Base-by-base conservation (phyloP, 2,113 vertebrate species). In the Actinemys pallida region DNA sequence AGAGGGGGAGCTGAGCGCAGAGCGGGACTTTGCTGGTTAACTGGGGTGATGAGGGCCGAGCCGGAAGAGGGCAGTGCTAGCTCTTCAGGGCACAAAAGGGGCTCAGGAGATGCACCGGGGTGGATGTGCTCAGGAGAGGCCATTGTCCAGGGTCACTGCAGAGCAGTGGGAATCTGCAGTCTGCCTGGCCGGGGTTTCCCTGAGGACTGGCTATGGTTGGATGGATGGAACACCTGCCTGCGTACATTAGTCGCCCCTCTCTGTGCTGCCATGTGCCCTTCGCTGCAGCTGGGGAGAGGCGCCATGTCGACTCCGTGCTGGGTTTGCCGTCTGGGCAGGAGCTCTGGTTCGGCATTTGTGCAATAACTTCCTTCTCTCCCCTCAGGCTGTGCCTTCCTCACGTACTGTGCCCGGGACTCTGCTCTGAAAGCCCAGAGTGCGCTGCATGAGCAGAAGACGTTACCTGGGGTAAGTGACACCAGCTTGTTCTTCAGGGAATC, bases 381-480 rank as follows among this genome's bases (percentile, higher is more conserved):
- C 94, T 84, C 96, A 99, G 99, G 99, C 98, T 99, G 99, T 98
- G 99, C 99, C 98, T 99, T 99, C 98, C 99, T 99, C 97, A 99
- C 99, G 95, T 99, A 99, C 98, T 99, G 99, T 98, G 99, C 99
- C 98, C 99, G 99, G 98, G 99, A 99, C 96, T 99, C 99, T 84
- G 99, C 99, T 93, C 98, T 99, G 96, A 99, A 99, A 98, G 99
- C 99, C 96, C 99, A 99, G 98, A 99, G 98, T 92, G 99, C 99
- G 57, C 98, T 99, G 91, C 99, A 99, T 5, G 99, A 99, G 97
- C 99, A 99, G 98, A 99, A 99, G 98, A 99, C 99, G 92, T 98
- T 99, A 95, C 99, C 99, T 95, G 99, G 99, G 98, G 99, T 99
- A 98, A 98, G 99, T 99, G 89, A 59, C 78, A 54, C 47, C 57